phyloP scores from a whole-genome alignment of 2,888 invertebrate species.

The Platycnemis pennipes region DNA sequence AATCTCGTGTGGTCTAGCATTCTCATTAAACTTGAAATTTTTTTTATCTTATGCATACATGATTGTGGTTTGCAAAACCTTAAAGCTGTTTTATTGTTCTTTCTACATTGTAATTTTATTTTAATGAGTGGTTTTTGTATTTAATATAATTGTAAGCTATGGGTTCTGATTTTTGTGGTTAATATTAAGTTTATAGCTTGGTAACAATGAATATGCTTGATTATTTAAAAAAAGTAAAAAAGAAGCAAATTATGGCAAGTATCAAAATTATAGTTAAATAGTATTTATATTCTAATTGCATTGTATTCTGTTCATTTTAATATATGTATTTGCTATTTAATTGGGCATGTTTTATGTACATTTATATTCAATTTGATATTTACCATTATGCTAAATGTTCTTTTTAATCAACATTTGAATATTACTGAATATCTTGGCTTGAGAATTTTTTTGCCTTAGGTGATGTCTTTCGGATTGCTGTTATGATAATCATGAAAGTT shows the following conservation, averaged over 20 bases:
- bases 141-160: not conserved
- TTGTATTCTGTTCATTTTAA: not conserved
- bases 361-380: not conserved
- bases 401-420: not conserved
- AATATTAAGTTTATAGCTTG: not conserved
- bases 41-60: not conserved
- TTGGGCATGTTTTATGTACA: not conserved
- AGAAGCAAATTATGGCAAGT: conserved; percentile 9
- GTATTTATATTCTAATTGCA: not conserved
- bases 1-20: not conserved
- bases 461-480: not conserved
- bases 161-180: not conserved
- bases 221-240: not conserved
- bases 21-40: no score
- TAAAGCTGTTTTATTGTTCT: not conserved
- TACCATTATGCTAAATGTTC: not conserved
- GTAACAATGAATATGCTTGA: not conserved
- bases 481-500: not conserved
- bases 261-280: not conserved
- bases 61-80: not conserved
- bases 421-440: not conserved
- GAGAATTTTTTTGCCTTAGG: not conserved
- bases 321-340: no score
- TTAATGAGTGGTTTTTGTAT: not conserved
- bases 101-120: not conserved